phyloP scores from a whole-genome alignment of 2,113 vertebrate genomes.

The Holacanthus passer region DNA sequence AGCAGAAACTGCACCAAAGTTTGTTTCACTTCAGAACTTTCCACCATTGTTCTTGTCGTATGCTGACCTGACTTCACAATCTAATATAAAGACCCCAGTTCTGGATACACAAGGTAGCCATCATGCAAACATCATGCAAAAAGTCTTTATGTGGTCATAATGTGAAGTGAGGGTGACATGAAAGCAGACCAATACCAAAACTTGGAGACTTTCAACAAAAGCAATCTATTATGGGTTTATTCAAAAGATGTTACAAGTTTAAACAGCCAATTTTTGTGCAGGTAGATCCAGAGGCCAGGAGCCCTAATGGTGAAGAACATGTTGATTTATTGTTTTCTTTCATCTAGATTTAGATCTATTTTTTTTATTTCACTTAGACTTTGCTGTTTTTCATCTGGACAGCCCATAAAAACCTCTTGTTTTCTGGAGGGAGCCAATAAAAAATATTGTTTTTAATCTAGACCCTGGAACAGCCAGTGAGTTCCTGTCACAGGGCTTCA shows the following conservation, averaged over 20 bases:
- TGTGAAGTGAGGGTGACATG: background rate
- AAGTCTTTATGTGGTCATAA: too few relatives aligned
- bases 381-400: slow-evolving; percentile 17
- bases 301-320: background rate
- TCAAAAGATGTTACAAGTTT: background rate
- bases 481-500: background rate
- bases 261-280: background rate
- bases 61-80: too few relatives aligned
- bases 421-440: slow-evolving; percentile 6
- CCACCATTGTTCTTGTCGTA: too few relatives aligned
- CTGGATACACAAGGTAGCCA: too few relatives aligned
- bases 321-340: background rate
- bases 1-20: too few relatives aligned
- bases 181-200: background rate
- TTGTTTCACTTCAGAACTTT: too few relatives aligned
- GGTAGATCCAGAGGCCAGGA: background rate
- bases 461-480: background rate
- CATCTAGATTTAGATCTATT: background rate
- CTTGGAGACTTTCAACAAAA: background rate
- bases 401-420: slow-evolving; percentile 19
- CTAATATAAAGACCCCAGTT: too few relatives aligned
- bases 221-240: too few relatives aligned
- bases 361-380: background rate
- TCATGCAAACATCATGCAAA: too few relatives aligned
- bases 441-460: slow-evolving; percentile 24